phyloP scores from a whole-genome alignment of 2,113 vertebrate species.

The Picathartes gymnocephalus region DNA sequence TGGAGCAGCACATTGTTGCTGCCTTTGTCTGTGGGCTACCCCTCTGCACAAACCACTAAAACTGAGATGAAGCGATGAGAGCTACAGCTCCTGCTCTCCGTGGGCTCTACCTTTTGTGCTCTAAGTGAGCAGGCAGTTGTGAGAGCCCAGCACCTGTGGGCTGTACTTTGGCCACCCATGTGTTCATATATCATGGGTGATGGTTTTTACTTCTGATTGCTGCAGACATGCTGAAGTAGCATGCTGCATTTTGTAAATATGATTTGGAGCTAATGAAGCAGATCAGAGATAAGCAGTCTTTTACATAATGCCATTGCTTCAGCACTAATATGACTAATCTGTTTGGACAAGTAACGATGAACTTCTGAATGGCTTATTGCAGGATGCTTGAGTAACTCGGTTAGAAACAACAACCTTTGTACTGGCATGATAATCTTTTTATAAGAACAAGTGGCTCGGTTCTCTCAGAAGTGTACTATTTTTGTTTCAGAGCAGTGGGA shows the following conservation, averaged over 20 bases:
- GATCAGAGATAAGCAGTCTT: constrained; percentile 8
- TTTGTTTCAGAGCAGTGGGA: constrained; percentile 32
- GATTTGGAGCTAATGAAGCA: constrained; percentile 58
- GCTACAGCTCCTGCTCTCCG: neutral
- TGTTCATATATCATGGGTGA: neutral
- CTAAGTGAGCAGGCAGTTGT: neutral
- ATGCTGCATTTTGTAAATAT: constrained; percentile 42
- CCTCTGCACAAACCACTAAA: neutral
- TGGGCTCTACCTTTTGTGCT: neutral
- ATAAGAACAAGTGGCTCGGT: constrained; percentile 22
- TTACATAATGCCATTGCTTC: constrained; percentile 48
- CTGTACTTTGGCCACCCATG: neutral
- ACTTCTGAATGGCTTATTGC: constrained; percentile 70
- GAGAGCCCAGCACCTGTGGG: neutral
- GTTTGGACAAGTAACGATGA: constrained; percentile 68
- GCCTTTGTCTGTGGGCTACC: neutral
- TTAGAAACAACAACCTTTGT: constrained; percentile 71
- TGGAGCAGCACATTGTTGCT: neutral
- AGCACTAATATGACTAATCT: constrained; percentile 66
- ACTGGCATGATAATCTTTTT: constrained; percentile 42
- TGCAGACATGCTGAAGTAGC: constrained; percentile 33
- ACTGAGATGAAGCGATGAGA: neutral
- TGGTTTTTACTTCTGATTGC: neutral
- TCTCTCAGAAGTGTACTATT: constrained; percentile 43
- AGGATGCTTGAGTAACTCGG: constrained; percentile 67